Conservation (phyloP, 2,888 invertebrate genomes). For the Hoplodrina blanda region DNA sequence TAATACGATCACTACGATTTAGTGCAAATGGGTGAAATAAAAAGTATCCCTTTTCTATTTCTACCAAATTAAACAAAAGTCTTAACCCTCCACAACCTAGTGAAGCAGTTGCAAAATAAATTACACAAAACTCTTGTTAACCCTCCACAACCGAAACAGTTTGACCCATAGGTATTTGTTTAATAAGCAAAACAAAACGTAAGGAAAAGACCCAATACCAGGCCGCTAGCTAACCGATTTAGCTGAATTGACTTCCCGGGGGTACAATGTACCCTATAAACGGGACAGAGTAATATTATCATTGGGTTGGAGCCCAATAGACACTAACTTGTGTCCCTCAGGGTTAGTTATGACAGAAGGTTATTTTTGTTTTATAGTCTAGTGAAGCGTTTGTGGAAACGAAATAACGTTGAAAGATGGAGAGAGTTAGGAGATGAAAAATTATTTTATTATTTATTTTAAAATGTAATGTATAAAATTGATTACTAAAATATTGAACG, state of each 20-base stretch:
- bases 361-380: constrained; percentile 38
- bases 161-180: constrained; percentile 29
- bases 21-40: no score
- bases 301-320: constrained; percentile 36
- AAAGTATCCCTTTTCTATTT: no score
- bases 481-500: not conserved
- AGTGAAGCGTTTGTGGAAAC: not conserved
- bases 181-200: constrained; percentile 39
- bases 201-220: constrained; percentile 20
- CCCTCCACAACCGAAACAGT: not conserved
- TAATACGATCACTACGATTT: no score
- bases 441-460: not conserved
- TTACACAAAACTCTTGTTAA: not conserved
- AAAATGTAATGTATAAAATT: not conserved
- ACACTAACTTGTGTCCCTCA: constrained; percentile 32
- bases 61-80: no score
- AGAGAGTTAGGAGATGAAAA: not conserved
- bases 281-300: constrained; percentile 41
- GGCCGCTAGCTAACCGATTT: constrained; percentile 41
- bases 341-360: constrained; percentile 24
- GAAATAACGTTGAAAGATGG: not conserved
- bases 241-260: constrained; percentile 47
- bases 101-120: not conserved
- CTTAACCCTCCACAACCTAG: no score
- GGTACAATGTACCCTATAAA: constrained; percentile 39